Evolutionary conservation across 1,140 invertebrate species (phyloP).

Genomic region (Druon quercuslanigerum): DNA sequence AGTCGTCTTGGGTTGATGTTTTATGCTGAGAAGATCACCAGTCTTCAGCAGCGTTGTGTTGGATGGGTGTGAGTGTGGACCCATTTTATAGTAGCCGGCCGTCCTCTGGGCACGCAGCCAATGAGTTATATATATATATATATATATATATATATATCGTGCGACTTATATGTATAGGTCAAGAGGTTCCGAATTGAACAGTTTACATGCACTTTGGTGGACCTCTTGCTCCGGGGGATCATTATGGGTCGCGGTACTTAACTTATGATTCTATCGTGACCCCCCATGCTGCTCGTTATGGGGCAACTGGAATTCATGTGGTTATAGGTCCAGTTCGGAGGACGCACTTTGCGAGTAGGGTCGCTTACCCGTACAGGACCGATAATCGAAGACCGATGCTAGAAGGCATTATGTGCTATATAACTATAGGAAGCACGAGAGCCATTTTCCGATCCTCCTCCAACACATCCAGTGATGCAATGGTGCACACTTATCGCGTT

Average conservation of each 20-base stretch:
- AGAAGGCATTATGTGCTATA: constrained; percentile 51
- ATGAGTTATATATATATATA: no score
- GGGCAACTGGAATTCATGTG: constrained; percentile 17
- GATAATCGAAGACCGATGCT: constrained; percentile 57
- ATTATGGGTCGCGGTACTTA: constrained; percentile 26
- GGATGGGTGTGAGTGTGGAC: no score
- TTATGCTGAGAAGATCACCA: no score
- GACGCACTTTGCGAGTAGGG: constrained; percentile 19
- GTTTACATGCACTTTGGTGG: constrained; percentile 13
- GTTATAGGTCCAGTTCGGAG: neutral
- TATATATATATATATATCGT: no score
- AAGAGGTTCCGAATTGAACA: constrained; percentile 8
- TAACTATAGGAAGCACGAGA: constrained; percentile 38
- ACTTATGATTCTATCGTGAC: neutral
- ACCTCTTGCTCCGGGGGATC: neutral
- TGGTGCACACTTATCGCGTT: constrained; percentile 53
- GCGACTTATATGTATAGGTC: neutral
- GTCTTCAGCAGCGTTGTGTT: no score
- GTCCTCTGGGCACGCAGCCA: no score
- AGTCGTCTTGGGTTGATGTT: no score
- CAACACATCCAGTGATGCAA: constrained; percentile 36
- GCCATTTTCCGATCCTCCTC: constrained; percentile 51
- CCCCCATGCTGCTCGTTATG: neutral
- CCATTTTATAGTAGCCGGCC: no score
- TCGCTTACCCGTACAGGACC: constrained; percentile 3